Conservation (phyloP, 2,797 vertebrate genomes). For the Percopsis omiscomaycus region DNA sequence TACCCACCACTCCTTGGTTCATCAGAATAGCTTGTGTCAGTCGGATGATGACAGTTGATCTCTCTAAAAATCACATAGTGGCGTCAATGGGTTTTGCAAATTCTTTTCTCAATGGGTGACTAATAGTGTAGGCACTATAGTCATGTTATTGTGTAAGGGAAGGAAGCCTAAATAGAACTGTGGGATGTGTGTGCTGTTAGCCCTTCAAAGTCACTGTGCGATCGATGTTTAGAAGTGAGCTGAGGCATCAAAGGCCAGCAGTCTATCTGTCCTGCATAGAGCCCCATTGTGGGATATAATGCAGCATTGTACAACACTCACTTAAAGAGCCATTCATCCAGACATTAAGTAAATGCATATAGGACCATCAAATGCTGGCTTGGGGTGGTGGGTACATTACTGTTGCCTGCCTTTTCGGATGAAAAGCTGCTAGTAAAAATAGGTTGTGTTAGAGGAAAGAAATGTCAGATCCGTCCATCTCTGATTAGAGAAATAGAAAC, state of each 20-base stretch:
- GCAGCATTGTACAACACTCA: conserved; percentile 75
- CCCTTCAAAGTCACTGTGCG: conserved; percentile 67
- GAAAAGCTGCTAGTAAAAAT: conserved; percentile 60
- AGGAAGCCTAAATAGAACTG: conserved; percentile 62
- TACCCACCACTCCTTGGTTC: no score
- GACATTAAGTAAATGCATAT: conserved; percentile 73
- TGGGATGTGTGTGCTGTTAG: conserved; percentile 57
- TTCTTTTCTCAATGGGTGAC: conserved; percentile 14
- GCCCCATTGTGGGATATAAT: conserved; percentile 75
- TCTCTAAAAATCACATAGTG: no score
- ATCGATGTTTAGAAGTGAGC: conserved; percentile 70
- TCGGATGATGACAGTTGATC: no score
- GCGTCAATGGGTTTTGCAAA: background rate
- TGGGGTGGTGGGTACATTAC: conserved; percentile 57
- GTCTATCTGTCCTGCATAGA: conserved; percentile 76
- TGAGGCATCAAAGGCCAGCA: conserved; percentile 72
- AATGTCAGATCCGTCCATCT: conserved; percentile 65
- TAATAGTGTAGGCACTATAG: conserved; percentile 21
- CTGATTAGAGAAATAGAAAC: conserved; percentile 83
- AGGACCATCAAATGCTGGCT: conserved; percentile 57
- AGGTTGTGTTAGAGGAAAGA: conserved; percentile 55
- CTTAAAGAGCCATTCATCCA: conserved; percentile 77
- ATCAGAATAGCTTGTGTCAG: no score
- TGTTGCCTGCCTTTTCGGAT: conserved; percentile 56
- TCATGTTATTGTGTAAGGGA: conserved; percentile 45